Evolutionary conservation across 2,113 vertebrate genomes (phyloP).

Genomic region (Neotoma lepida): DNA sequence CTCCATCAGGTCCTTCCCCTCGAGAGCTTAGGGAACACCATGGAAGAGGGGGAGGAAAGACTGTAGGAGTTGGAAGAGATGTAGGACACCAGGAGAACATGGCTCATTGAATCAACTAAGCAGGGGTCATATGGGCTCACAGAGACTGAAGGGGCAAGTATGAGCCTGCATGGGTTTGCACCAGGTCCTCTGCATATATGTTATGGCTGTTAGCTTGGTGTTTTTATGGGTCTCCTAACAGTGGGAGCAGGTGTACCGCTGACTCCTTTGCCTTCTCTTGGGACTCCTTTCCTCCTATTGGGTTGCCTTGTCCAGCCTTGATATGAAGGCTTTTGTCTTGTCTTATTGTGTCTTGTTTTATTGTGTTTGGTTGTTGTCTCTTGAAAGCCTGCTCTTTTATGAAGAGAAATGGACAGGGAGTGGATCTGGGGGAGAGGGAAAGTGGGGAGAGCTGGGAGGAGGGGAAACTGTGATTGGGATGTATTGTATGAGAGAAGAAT

Average conservation of each 20-base stretch:
- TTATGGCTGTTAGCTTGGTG: not conserved
- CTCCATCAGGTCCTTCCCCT: not conserved
- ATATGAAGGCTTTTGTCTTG: not conserved
- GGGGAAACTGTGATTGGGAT: not conserved
- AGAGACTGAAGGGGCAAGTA: not conserved
- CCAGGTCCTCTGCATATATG: not conserved
- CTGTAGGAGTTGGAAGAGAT: not conserved
- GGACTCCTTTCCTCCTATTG: not conserved
- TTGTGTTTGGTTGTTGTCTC: not conserved
- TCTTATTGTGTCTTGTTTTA: not conserved
- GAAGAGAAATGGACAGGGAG: not conserved
- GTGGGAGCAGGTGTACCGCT: not conserved
- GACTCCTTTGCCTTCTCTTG: not conserved
- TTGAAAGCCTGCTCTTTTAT: not conserved
- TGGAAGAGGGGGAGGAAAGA: not conserved
- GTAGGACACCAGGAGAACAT: not conserved
- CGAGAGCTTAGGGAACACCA: not conserved
- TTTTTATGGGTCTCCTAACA: not conserved
- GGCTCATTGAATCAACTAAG: not conserved
- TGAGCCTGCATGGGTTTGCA: not conserved
- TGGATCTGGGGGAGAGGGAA: not conserved
- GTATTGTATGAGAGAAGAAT: not conserved
- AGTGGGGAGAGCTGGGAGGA: not conserved
- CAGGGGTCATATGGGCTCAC: too few species aligned
- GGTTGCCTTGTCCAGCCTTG: not conserved